Conservation (phyloP, 2,113 vertebrate species). For the Phycodurus eques region DNA sequence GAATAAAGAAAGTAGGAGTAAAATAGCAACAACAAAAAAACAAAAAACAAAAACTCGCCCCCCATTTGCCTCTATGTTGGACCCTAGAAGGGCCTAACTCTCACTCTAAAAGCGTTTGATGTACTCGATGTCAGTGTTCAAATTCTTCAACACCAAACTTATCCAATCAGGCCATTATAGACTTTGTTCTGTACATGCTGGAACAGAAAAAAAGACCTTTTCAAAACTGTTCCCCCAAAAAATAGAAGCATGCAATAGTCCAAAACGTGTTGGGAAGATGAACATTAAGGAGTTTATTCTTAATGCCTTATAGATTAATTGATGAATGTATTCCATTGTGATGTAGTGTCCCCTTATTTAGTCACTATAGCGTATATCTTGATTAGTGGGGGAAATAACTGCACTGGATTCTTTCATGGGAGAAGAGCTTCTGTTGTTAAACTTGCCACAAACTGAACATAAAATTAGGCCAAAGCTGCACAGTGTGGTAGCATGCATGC, state of each 20-base stretch:
- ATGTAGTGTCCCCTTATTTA: neutral
- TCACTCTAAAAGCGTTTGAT: too few species aligned
- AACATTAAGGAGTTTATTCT: neutral
- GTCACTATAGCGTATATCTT: neutral
- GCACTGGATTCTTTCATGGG: neutral
- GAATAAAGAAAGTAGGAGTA: neutral
- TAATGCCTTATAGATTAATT: neutral
- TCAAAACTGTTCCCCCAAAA: neutral
- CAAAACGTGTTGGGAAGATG: neutral
- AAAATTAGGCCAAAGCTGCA: too few species aligned
- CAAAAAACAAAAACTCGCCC: too few species aligned
- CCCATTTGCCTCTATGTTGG: too few species aligned
- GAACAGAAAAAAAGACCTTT: neutral
- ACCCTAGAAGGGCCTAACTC: neutral
- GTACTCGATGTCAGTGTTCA: too few species aligned
- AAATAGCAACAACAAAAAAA: too few species aligned
- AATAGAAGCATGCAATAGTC: neutral
- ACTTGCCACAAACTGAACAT: too few species aligned
- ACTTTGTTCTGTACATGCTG: neutral
- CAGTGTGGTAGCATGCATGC: too few species aligned
- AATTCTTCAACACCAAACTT: too few species aligned
- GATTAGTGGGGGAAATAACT: neutral
- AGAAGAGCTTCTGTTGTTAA: too few species aligned
- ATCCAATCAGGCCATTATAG: too few species aligned
- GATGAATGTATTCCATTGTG: neutral